phyloP scores from a whole-genome alignment of 2,888 invertebrate genomes.

The Augochlorella aurata region DNA sequence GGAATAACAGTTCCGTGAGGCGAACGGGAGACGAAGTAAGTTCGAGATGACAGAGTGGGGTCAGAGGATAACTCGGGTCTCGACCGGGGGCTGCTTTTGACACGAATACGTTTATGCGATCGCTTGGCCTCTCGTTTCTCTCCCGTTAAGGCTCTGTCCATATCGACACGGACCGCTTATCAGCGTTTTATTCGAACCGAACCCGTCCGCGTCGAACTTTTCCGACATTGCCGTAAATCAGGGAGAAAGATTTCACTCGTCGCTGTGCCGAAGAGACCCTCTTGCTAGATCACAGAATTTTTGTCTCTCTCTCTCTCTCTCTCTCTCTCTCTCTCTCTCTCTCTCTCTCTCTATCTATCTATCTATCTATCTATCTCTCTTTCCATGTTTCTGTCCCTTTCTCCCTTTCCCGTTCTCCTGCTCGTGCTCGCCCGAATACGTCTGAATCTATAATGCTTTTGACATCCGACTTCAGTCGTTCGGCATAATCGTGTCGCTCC shows the following conservation, averaged over 20 bases:
- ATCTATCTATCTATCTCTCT: neutral
- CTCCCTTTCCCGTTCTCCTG: neutral
- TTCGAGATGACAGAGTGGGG: constrained; percentile 79
- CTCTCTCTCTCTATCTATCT: no score
- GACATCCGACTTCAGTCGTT: constrained; percentile 50
- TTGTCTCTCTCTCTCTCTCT: neutral
- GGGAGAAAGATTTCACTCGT: constrained; percentile 28
- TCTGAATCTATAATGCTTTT: constrained; percentile 61
- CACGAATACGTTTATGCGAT: constrained; percentile 79
- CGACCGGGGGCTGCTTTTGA: constrained; percentile 78
- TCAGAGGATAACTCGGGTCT: constrained; percentile 80
- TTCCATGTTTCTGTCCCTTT: no score
- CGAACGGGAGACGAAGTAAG: constrained; percentile 75
- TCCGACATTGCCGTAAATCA: constrained; percentile 21
- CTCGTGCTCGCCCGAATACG: constrained; percentile 23
- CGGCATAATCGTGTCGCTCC: constrained; percentile 53
- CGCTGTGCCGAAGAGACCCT: constrained; percentile 33
- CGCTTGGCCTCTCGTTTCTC: constrained; percentile 75
- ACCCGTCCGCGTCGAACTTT: neutral
- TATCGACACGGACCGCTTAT: constrained; percentile 38
- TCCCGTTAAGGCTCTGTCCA: constrained; percentile 64
- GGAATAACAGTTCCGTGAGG: constrained; percentile 60
- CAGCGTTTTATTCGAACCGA: constrained; percentile 36
- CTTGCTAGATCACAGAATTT: constrained; percentile 35
- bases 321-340: no score